phyloP scores from a whole-genome alignment of 2,888 invertebrate species.

The Horisme vitalbata region DNA sequence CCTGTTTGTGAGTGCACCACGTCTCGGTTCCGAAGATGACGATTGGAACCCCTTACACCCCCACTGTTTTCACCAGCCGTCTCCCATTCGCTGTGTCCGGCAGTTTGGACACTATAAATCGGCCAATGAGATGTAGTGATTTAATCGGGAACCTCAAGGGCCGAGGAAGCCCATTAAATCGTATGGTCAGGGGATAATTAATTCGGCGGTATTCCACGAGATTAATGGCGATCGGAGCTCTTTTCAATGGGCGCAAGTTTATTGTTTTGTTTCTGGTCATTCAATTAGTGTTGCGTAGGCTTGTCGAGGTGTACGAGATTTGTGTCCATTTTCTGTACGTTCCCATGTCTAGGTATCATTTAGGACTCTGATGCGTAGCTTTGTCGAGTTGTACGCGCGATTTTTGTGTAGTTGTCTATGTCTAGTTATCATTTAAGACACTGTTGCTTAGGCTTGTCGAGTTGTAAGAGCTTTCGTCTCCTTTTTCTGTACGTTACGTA shows the following conservation, averaged over 20 bases:
- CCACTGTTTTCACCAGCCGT: slow-evolving; percentile 33
- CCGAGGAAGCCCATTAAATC: slow-evolving; percentile 81
- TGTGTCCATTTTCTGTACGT: too few relatives aligned
- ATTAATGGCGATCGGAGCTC: slow-evolving; percentile 73
- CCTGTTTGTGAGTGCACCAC: too few relatives aligned
- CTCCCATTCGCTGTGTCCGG: slow-evolving; percentile 18
- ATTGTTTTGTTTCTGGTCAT: slow-evolving; percentile 55
- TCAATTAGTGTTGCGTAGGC: slow-evolving; percentile 29
- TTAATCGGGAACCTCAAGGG: slow-evolving; percentile 80
- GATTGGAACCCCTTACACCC: too few relatives aligned
- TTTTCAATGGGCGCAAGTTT: slow-evolving; percentile 69
- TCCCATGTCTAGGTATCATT: too few relatives aligned
- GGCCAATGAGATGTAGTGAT: slow-evolving; percentile 81
- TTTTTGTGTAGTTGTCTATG: too few relatives aligned
- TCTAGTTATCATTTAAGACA: too few relatives aligned
- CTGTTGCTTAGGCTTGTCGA: too few relatives aligned
- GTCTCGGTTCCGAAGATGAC: too few relatives aligned
- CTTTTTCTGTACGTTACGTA: too few relatives aligned
- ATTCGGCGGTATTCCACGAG: slow-evolving; percentile 79
- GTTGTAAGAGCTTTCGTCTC: too few relatives aligned
- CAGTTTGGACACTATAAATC: slow-evolving; percentile 74
- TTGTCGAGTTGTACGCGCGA: too few relatives aligned
- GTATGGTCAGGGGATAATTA: slow-evolving; percentile 83
- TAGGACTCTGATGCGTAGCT: too few relatives aligned
- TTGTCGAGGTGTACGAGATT: not conserved